Evolutionary conservation across 1,140 invertebrate genomes (phyloP), one percentile per base, ranked within the genome.

Genomic region (Tribolium madens): DNA sequence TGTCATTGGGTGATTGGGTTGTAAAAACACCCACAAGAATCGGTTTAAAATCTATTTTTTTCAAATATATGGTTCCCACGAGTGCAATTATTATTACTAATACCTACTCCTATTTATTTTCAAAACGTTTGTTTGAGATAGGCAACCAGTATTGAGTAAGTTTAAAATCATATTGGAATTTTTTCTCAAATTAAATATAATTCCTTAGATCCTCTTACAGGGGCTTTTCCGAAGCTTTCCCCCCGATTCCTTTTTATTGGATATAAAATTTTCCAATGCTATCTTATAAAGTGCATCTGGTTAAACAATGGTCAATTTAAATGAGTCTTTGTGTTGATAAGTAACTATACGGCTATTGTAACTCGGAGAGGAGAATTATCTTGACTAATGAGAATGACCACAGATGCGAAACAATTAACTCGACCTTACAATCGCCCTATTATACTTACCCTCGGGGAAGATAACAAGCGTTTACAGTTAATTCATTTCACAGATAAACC

Each of bases 361-460:
- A 14, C 57, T 14, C 31, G 12, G n/a, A 33, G 57, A 64, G 36
- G 57, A 64, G 57, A 71, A 71, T 72, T 72, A 52, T 50, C 46
- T 72, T 14, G 46, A 72, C 70, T 72, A 72, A 72, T 72, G 42
- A 72, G 70, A 72, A 72, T 72, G 70, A 72, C 70, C 70, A 72
- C 70, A 72, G 70, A 72, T 72, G 70, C 50, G 70, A 72, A 48
- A 72, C 70, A 72, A 72, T 72, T 72, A 72, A 71, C 36, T 26
- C 17, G 13, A 50, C 15, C 68, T 72, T 48, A 72, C 42, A 52
- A 15, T 72, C 70, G 36, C 9, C 36, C 68, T 52, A 72, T 72
- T 72, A 72, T 72, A 52, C 70, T 72, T 72, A 26, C 21, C 42
- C 64, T 36, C 10, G 31, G 70, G 46, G 50, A 10, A 33, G 70